Percentiles rank a stretch among this genome's conserved stretches.
phyloP scores from a whole-genome alignment of 2,888 invertebrate genomes.

The Argyresthia goedartella region DNA sequence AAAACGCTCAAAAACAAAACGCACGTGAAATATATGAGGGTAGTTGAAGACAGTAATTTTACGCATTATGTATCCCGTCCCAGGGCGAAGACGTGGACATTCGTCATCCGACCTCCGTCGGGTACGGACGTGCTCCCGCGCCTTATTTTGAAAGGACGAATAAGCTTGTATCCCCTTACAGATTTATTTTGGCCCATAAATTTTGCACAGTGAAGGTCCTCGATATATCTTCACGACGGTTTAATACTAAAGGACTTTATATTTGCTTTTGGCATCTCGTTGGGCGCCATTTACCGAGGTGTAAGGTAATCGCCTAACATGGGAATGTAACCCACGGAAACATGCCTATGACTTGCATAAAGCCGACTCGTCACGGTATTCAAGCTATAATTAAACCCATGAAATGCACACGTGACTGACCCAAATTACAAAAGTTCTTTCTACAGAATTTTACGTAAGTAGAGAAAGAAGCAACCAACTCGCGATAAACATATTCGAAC shows the following conservation, averaged over 20 bases:
- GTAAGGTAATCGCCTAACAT: too few relatives aligned
- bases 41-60: slow-evolving; percentile 60
- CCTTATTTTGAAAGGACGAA: slow-evolving; percentile 49
- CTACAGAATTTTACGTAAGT: neutral
- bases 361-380: neutral
- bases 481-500: neutral
- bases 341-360: neutral
- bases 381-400: neutral
- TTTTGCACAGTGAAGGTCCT: slow-evolving; percentile 19
- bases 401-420: neutral
- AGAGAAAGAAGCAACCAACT: neutral
- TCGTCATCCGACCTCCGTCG: slow-evolving; percentile 49
- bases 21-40: slow-evolving; percentile 33
- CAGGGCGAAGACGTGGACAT: slow-evolving; percentile 41
- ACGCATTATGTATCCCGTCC: slow-evolving; percentile 63
- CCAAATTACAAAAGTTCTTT: neutral
- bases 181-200: slow-evolving; percentile 49
- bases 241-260: neutral
- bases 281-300: too few relatives aligned
- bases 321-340: neutral
- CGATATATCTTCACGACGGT: neutral
- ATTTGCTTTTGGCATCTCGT: neutral
- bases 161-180: slow-evolving; percentile 49
- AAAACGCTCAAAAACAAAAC: neutral
- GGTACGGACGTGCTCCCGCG: slow-evolving; percentile 29